Base-by-base conservation (phyloP, 2,797 vertebrate species). In the Pipistrellus pipistrellus region DNA sequence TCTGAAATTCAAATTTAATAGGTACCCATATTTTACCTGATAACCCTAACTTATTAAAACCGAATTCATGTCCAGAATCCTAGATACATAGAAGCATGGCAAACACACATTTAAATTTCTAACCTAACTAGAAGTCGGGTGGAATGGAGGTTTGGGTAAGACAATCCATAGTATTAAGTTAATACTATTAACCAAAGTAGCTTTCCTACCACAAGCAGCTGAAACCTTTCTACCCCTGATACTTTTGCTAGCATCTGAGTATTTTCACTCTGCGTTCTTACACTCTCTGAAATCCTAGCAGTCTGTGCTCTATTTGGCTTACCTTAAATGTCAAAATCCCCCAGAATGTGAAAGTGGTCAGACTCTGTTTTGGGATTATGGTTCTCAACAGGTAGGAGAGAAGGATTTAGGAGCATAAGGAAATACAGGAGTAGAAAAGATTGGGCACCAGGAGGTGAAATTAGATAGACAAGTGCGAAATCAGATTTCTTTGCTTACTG, bases 201-300 rank as follows among this genome's bases (percentile, higher is more conserved):
- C 48, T 88, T 57, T 80, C 64, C 25, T 81, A 23, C 15, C 23
- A 72, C 64, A 9, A 53, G 32, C 35, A 35, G 2, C 53, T 55
- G 12, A 88, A 68, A 8, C 13, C 25, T 71, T 90, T 92, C 59
- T 90, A 20, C 21, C 35, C 44, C 20, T 71, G 66, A 71, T 21
- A 38, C 46, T 86, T 64, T 69, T 76, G 41, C 32, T 87, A 20
- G 62, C 4, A 71, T 53, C 35, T 93, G 59, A 93, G 68, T 82
- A 71, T 94, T 93, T 94, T 86, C 27, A 55, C 78, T 15, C 88
- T 92, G 55, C 44, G 23, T 51, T 59, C 71, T 62, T 64, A 48
- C 2, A 66, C 23, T 71, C 41, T 87, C 44, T 78, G 80, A 93
- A 90, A 55, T 83, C 57, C 81, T 90, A 62, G 21, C 78, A 77